Evolutionary conservation across 92 coral and sea anemone genomes (phyloP).

Genomic region (Palythoa caribaeorum): DNA sequence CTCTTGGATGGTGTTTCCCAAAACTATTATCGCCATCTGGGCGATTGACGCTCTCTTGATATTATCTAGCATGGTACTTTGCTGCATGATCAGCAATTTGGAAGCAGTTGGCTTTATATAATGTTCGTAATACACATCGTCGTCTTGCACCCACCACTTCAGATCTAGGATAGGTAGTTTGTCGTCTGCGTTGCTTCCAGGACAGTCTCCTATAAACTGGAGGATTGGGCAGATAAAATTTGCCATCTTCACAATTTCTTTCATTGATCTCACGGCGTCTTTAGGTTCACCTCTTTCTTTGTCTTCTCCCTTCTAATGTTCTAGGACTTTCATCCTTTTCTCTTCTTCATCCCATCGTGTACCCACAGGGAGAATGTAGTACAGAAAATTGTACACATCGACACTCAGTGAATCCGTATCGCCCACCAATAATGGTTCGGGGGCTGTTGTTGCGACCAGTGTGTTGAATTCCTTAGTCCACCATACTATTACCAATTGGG

Average conservation of each 20-base stretch:
- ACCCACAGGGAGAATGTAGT: conserved; percentile 5
- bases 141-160: neutral
- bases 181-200: neutral
- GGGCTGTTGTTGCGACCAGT: neutral
- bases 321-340: conserved; percentile 3
- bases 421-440: conserved; percentile 22
- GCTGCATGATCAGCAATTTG: neutral
- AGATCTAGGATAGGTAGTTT: neutral
- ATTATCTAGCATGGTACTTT: neutral
- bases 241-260: neutral
- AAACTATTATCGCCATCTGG: neutral
- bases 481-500: neutral
- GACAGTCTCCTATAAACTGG: neutral
- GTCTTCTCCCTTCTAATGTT: neutral
- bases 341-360: conserved; percentile 24
- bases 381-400: conserved; percentile 31
- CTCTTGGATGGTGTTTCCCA: neutral
- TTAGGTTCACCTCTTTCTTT: neutral
- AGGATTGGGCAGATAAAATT: neutral
- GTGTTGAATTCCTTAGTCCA: conserved; percentile 16
- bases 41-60: neutral
- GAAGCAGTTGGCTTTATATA: neutral
- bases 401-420: conserved; percentile 27
- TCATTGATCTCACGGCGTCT: neutral
- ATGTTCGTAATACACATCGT: neutral